phyloP scores from a whole-genome alignment of 2,797 vertebrate species.

The Staurois parvus region DNA sequence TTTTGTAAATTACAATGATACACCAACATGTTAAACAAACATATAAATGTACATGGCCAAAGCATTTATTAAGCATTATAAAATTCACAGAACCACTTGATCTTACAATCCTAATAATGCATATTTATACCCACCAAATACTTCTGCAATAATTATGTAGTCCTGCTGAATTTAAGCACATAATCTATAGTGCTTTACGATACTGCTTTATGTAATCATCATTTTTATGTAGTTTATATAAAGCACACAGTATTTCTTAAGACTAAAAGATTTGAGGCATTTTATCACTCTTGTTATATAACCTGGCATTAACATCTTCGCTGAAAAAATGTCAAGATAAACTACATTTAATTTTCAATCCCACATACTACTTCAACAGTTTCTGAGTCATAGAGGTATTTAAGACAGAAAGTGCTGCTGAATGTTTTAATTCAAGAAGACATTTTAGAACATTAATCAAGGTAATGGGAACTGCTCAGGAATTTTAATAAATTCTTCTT shows the following conservation, averaged over 20 bases:
- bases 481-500: neutral
- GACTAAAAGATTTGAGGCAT: neutral
- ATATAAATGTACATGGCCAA: too few relatives aligned
- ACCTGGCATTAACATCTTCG: neutral
- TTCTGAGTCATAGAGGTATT: conserved; percentile 16
- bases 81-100: neutral
- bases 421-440: neutral
- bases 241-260: neutral
- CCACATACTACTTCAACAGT: neutral
- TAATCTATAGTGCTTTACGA: neutral
- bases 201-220: neutral
- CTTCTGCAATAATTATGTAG: too few relatives aligned
- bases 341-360: neutral
- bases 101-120: neutral
- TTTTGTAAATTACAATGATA: too few relatives aligned
- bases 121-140: neutral
- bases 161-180: neutral
- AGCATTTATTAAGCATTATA: too few relatives aligned
- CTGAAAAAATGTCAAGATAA: conserved; percentile 34
- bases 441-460: neutral
- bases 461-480: neutral
- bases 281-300: neutral
- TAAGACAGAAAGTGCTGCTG: neutral
- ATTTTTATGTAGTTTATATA: neutral
- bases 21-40: too few relatives aligned